Evolutionary conservation across 2,888 invertebrate genomes (phyloP), one percentile per base, ranked within the genome.

Genomic region (Metellina segmentata): DNA sequence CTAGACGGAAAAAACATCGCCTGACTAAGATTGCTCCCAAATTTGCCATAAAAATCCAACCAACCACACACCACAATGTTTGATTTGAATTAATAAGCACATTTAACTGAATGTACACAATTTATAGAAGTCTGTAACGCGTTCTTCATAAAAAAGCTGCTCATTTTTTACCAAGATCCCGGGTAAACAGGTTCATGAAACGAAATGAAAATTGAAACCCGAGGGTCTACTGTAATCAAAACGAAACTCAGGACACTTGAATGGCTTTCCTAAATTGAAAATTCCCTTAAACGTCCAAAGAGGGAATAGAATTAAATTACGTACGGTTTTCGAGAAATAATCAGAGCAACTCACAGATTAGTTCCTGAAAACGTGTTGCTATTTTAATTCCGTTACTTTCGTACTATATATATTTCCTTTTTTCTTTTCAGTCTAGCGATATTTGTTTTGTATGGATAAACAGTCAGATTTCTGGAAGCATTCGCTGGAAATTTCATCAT

Each of bases 261-360:
- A 51, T 82, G 51, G 51, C n/a, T 82, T 81, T 49, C n/a, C 20
- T 71, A 71, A 82, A 82, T 82, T 82, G 82, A 82, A 82, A 82
- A 82, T 49, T 49, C 70, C 9, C 51, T n/a, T 71, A 71, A 71
- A 51, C 20, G 82, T 20, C 19, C 19, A 6, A 19, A 19, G 71
- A 16, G 61, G 61, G 61, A 61, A 61, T 61, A 82, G 71, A 82
- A 82, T 82, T 71, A 82, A 82, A 82, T 82, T 71, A 48, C 71
- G 8, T 13, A 51, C 49, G 19, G 69, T 71, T 52, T 19, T 13
- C 16, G 9, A 9, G 48, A 51, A 82, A 82, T 72, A 49, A 82
- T 9, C 61, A 48, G 13, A n/a, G 20, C n/a, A 13, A 20, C 61
- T 69, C 11, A 20, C 13, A 49, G 61, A 20, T 79, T 34, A 61